Percentiles rank a stretch among this genome's conserved stretches.
Conservation (phyloP, 1,140 invertebrate genomes). For the Halesus radiatus region DNA sequence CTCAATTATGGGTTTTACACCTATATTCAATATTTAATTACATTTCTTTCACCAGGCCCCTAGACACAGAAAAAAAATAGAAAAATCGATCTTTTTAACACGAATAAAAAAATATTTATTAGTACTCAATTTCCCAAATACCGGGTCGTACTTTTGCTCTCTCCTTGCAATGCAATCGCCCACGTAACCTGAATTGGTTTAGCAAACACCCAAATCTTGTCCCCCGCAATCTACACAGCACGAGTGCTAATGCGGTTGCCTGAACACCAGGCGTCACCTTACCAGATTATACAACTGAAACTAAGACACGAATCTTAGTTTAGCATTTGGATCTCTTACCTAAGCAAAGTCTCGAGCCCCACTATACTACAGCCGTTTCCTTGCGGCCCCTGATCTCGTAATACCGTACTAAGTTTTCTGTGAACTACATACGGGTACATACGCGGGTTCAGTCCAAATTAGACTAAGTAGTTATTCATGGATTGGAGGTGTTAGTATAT, state of each 20-base stretch:
- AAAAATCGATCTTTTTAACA: no score
- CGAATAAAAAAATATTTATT: no score
- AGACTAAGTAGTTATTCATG: no score
- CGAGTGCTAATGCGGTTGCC: slow-evolving; percentile 7
- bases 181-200: slow-evolving; percentile 1
- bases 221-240: slow-evolving; percentile 11
- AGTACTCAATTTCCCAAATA: no score
- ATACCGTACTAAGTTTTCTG: slow-evolving; percentile 24
- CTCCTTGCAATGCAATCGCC: background rate
- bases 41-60: no score
- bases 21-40: no score
- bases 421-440: background rate
- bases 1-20: no score
- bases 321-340: slow-evolving; percentile 38
- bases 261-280: slow-evolving; percentile 17
- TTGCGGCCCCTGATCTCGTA: slow-evolving; percentile 34
- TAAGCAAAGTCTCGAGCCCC: slow-evolving; percentile 15
- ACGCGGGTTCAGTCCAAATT: no score
- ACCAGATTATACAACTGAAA: slow-evolving; percentile 27
- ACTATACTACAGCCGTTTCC: background rate
- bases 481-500: no score
- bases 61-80: no score
- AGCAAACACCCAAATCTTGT: slow-evolving; percentile 14
- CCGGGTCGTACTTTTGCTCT: background rate
- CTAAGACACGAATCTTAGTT: slow-evolving; percentile 48